Percentiles rank a stretch among this genome's conserved stretches.
These are phyloP conservation scores for Spea hammondii DNA, from an alignment of 2,797 vertebrate genomes.

Conservation along the genomic window DNA sequence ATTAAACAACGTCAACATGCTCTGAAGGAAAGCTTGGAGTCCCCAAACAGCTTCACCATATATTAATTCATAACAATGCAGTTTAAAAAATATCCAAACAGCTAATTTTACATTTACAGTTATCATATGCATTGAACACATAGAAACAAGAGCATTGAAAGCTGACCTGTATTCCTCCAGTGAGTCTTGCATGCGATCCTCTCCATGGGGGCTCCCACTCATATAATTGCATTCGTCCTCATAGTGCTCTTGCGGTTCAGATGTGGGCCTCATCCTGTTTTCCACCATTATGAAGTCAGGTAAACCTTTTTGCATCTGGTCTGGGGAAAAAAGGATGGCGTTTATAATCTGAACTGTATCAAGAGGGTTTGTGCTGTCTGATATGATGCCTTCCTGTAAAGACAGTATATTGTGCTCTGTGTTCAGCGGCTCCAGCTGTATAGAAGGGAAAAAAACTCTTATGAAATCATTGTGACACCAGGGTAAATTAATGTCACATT, in stretches of 20 bases:
- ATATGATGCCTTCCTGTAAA: slow-evolving; percentile 36
- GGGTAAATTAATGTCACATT: slow-evolving; percentile 53
- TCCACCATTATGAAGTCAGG: slow-evolving; percentile 35
- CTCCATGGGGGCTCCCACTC: slow-evolving; percentile 59
- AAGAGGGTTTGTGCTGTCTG: slow-evolving; percentile 46
- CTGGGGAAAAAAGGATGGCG: slow-evolving; percentile 54
- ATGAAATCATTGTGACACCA: slow-evolving; percentile 53
- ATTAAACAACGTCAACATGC: too few species aligned
- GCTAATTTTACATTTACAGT: too few species aligned
- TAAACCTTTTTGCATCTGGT: slow-evolving; percentile 49
- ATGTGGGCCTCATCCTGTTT: slow-evolving; percentile 42
- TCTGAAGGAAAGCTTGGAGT: too few species aligned
- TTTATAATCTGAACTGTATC: slow-evolving; percentile 41
- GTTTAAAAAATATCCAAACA: too few species aligned
- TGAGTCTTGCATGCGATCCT: slow-evolving; percentile 56
- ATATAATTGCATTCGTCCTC: slow-evolving; percentile 57
- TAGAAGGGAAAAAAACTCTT: slow-evolving; percentile 41
- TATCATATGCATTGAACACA: neutral
- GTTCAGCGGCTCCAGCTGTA: slow-evolving; percentile 49
- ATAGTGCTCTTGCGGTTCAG: slow-evolving; percentile 51
- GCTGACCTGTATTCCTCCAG: slow-evolving; percentile 65
- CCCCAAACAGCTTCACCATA: too few species aligned
- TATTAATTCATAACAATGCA: too few species aligned
- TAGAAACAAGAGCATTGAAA: slow-evolving; percentile 1
- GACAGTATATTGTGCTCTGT: slow-evolving; percentile 45